Evolutionary conservation across 2,888 invertebrate species (phyloP), one percentile per base, ranked within the genome.

Genomic region (Nesidiocoris tenuis): DNA sequence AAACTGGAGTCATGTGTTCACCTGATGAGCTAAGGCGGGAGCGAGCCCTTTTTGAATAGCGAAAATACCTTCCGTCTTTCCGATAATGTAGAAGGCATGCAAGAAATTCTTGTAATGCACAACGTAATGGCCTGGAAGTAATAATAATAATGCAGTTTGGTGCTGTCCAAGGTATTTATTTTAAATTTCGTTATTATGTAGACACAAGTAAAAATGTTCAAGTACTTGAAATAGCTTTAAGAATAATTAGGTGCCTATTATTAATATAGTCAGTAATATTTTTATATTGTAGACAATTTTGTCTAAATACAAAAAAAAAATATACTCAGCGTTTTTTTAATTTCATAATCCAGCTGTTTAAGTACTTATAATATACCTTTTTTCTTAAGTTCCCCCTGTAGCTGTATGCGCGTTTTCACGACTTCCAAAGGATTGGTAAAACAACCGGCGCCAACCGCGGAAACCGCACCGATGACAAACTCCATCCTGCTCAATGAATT

Each of bases 341-440:
- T n/a, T n/a, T n/a, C n/a, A n/a, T n/a, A n/a, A n/a, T n/a, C n/a
- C n/a, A n/a, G n/a, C n/a, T n/a, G n/a, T n/a, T n/a, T n/a, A n/a
- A n/a, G n/a, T n/a, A n/a, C n/a, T 39, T 39, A 39, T 39, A 3
- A 39, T 12, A 39, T 21, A 0, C 94, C 94, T 61, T 87, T 87
- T 0, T 90, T 88, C 77, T 87, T 87, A 22, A 96, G 82, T 84
- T 96, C 93, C 0, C 93, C 93, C 82, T 96, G 96, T 17, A 96
- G 85, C 82, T 96, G 96, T 81, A 96, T 88, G 16, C 96, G 87
- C 0, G 93, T 95, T 84, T 96, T 96, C 12, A 95, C 89, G 1
- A 96, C 95, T 82, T 96, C 95, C 80, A 95, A 87, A 0, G 96
- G 96, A 83, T 96, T 96, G 0, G 95, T 94, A 82, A 95, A 92